These are phyloP conservation scores for Poeciliopsis presidionis DNA, from an alignment of 2,797 vertebrate genomes.

Conservation along the genomic window DNA sequence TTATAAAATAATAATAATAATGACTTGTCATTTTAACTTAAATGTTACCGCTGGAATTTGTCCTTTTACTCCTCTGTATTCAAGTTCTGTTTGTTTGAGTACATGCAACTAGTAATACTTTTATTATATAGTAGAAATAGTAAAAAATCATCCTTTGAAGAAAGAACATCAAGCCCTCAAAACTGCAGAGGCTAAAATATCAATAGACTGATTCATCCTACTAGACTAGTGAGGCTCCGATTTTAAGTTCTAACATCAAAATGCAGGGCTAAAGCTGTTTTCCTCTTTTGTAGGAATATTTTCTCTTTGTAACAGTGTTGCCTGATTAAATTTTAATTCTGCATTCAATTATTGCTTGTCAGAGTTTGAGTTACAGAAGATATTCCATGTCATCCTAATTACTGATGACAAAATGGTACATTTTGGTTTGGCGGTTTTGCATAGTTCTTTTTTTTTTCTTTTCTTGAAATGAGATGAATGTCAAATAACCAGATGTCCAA, in stretches of 20 bases:
- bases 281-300: neutral
- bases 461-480: too few species aligned
- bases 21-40: neutral
- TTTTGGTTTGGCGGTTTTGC: too few species aligned
- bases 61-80: neutral
- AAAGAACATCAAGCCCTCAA: neutral
- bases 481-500: too few species aligned
- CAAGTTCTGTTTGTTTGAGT: neutral
- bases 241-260: neutral
- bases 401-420: too few species aligned
- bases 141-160: neutral
- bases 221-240: neutral
- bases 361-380: neutral
- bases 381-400: too few species aligned
- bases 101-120: neutral
- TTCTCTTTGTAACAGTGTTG: neutral
- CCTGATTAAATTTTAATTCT: neutral
- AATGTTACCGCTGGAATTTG: neutral
- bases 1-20: neutral
- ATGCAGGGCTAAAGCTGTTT: neutral
- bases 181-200: neutral
- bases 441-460: too few species aligned
- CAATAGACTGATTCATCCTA: neutral
- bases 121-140: neutral
- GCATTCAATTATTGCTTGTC: neutral